These are phyloP conservation scores for Meriones unguiculatus DNA, from an alignment of 2,113 vertebrate species.

Conservation along the genomic window DNA sequence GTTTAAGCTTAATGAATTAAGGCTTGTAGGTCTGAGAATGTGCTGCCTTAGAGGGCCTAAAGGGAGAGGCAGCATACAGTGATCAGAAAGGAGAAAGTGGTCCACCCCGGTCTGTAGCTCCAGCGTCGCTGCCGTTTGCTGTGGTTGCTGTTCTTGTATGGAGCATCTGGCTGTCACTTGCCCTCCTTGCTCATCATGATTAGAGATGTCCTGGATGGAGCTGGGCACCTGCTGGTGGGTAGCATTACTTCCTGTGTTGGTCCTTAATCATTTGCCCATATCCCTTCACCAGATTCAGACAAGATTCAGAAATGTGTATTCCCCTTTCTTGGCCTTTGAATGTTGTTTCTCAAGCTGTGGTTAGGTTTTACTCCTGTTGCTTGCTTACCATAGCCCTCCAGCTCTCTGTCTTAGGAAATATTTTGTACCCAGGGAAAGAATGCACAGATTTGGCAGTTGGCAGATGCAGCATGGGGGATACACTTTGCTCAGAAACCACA, in stretches of 20 bases:
- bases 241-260: rapidly evolving
- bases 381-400: neutral
- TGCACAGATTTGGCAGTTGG: neutral
- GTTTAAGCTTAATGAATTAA: neutral
- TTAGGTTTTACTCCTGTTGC: neutral
- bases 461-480: neutral
- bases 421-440: neutral
- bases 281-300: neutral
- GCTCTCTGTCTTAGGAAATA: neutral
- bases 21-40: neutral
- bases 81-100: neutral
- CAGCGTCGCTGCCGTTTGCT: rapidly evolving
- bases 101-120: too few species aligned
- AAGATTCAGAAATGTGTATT: neutral
- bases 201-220: rapidly evolving
- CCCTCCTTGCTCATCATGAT: neutral
- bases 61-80: too few species aligned
- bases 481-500: neutral
- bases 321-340: neutral
- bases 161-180: neutral
- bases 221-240: too few species aligned
- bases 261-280: neutral
- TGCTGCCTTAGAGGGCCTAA: neutral
- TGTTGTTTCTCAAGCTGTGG: neutral
- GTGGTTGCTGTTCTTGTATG: too few species aligned